These are phyloP conservation scores for Paratrypauchen microcephalus DNA, from an alignment of 2,797 vertebrate genomes.

Conservation along the genomic window DNA sequence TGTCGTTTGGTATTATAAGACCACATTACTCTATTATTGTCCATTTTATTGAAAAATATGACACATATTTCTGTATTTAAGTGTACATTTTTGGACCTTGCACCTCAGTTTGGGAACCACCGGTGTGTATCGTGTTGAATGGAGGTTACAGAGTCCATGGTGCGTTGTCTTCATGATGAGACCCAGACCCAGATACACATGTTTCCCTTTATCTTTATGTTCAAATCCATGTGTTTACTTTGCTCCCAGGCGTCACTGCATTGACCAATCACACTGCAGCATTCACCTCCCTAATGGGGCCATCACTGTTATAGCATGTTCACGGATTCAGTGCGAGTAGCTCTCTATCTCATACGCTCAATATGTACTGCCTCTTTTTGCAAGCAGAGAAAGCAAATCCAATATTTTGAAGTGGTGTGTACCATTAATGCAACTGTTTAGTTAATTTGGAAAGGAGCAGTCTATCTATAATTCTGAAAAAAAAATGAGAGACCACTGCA, in stretches of 20 bases:
- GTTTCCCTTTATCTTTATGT: conserved; percentile 66
- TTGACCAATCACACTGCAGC: conserved; percentile 68
- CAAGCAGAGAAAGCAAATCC: neutral
- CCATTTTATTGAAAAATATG: neutral
- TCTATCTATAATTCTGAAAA: no score
- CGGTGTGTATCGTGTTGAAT: conserved; percentile 15
- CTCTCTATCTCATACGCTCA: neutral
- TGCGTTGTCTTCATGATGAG: conserved; percentile 42
- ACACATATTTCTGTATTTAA: neutral
- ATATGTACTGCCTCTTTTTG: neutral
- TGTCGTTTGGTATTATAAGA: neutral
- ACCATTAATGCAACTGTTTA: neutral
- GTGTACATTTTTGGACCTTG: no score
- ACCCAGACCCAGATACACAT: conserved; percentile 55
- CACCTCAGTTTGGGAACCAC: conserved; percentile 11
- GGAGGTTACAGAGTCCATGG: conserved; percentile 13
- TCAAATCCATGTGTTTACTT: conserved; percentile 61
- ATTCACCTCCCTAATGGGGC: conserved; percentile 52
- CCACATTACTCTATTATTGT: neutral
- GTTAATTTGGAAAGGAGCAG: no score
- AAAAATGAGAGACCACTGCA: no score
- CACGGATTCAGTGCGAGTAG: neutral
- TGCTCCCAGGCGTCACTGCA: conserved; percentile 59
- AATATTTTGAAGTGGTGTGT: neutral
- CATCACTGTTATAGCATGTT: conserved; percentile 13